Conservation (phyloP, 2,113 vertebrate species). For the Oncorhynchus clarkii region DNA sequence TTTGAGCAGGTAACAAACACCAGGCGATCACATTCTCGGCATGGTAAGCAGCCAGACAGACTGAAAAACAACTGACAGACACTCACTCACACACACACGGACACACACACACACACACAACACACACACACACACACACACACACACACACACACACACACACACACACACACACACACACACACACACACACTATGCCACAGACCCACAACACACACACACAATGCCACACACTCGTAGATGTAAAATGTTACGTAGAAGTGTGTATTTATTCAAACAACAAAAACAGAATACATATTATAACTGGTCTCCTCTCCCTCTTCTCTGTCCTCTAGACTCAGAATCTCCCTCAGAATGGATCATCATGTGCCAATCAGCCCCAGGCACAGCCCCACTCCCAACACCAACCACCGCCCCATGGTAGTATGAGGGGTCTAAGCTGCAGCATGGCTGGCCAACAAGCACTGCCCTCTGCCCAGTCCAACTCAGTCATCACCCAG, state of each 20-base stretch:
- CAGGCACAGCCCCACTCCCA: slow-evolving; percentile 73
- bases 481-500: slow-evolving; percentile 88
- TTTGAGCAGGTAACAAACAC: slow-evolving; percentile 61
- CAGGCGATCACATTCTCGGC: slow-evolving; percentile 65
- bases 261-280: not conserved
- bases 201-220: no score
- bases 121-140: slow-evolving; percentile 21
- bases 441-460: slow-evolving; percentile 88
- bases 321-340: slow-evolving; percentile 69
- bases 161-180: not conserved
- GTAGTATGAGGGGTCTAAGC: slow-evolving; percentile 66
- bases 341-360: slow-evolving; percentile 82
- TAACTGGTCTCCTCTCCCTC: slow-evolving; percentile 1
- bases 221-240: no score
- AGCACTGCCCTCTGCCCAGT: slow-evolving; percentile 84
- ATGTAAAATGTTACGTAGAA: no score
- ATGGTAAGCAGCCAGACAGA: slow-evolving; percentile 69
- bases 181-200: not conserved
- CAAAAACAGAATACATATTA: not conserved
- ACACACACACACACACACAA: not conserved
- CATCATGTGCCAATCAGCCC: slow-evolving; percentile 72
- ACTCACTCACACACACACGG: no score
- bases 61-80: no score
- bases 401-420: slow-evolving; percentile 61
- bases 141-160: slow-evolving; percentile 9